A percentile compares a stretch with the other conserved stretches of the same genome.
Conservation (phyloP, 2,113 vertebrate species). For the Actenoides lindsayi region DNA sequence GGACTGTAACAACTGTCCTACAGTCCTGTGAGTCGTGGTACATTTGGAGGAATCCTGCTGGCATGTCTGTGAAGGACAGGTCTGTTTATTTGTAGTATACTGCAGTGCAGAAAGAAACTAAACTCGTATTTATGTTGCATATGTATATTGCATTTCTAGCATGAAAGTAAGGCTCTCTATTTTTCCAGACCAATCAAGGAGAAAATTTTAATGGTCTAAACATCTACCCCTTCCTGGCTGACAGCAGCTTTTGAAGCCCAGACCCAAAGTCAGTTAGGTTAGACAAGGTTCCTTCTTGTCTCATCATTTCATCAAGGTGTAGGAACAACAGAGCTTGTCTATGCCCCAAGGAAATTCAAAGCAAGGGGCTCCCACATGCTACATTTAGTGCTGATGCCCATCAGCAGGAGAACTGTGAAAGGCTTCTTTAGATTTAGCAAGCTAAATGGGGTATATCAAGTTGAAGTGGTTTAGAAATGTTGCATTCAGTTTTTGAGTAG, state of each 20-base stretch:
- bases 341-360: constrained; percentile 7
- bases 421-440: background rate
- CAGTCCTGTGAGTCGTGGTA: background rate
- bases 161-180: constrained; percentile 44
- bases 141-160: background rate
- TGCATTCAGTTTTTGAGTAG: background rate
- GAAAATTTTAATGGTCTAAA: background rate
- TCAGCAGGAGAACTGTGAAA: constrained; percentile 15
- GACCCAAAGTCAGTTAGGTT: background rate
- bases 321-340: background rate
- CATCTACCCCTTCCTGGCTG: background rate
- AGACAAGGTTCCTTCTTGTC: constrained; percentile 35
- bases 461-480: constrained; percentile 12
- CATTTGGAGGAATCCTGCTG: background rate
- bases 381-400: constrained; percentile 4
- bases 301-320: background rate
- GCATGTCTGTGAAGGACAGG: background rate
- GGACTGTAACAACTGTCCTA: background rate
- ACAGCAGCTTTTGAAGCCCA: background rate
- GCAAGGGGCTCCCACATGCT: constrained; percentile 12
- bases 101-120: background rate
- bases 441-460: background rate
- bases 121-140: constrained; percentile 9
- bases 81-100: constrained; percentile 5
- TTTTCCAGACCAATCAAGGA: background rate